Percentiles rank a stretch among this genome's conserved stretches.
These are phyloP conservation scores for Pyrrhosoma nymphula DNA, from an alignment of 2,888 invertebrate species.

Conservation along the genomic window DNA sequence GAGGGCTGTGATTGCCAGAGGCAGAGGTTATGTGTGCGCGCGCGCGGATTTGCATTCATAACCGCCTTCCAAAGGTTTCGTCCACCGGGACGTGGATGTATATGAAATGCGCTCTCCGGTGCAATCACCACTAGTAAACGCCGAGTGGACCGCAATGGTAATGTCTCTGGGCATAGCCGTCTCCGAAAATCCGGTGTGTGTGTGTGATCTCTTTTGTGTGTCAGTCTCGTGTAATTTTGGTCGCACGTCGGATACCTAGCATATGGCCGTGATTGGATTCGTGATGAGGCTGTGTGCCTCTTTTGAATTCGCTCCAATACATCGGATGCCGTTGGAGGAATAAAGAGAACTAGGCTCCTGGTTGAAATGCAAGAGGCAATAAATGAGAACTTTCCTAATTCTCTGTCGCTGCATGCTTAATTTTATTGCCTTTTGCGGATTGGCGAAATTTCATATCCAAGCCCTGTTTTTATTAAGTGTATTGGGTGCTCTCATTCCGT, in stretches of 20 bases:
- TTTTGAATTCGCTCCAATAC: background rate
- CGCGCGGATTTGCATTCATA: constrained; percentile 43
- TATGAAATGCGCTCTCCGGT: background rate
- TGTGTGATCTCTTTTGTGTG: background rate
- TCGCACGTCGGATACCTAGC: background rate
- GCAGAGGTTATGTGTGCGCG: constrained; percentile 30
- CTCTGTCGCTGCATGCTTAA: background rate
- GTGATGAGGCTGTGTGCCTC: background rate
- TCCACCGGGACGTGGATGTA: background rate
- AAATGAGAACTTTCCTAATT: background rate
- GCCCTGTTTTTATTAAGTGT: background rate
- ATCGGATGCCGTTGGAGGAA: background rate
- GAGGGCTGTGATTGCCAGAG: constrained; percentile 38
- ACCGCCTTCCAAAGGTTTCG: background rate
- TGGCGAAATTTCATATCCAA: background rate
- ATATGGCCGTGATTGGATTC: background rate
- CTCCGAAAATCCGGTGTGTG: background rate
- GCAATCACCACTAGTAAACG: background rate
- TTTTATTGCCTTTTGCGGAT: background rate
- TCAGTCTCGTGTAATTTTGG: background rate
- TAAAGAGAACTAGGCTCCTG: background rate
- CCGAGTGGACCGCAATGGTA: background rate
- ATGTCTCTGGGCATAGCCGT: background rate
- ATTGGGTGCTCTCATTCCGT: background rate
- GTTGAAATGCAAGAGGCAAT: background rate